phyloP scores from a whole-genome alignment of 2,888 invertebrate genomes.

The Latheticus oryzae region DNA sequence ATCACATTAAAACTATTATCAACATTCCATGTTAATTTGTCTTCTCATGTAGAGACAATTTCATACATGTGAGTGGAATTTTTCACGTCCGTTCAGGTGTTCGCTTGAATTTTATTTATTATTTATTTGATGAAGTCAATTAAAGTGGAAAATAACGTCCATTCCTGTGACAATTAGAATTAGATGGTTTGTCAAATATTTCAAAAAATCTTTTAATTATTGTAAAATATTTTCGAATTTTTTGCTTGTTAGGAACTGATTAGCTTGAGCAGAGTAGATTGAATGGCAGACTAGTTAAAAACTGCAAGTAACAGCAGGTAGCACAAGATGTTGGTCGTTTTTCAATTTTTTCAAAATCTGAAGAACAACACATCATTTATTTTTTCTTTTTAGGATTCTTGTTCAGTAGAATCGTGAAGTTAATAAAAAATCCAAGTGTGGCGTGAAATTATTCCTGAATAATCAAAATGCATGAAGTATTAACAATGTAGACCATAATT shows the following conservation, averaged over 20 bases:
- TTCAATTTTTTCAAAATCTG: too few relatives aligned
- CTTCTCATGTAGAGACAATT: slow-evolving; percentile 17
- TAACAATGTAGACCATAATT: slow-evolving; percentile 59
- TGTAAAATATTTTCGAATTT: too few relatives aligned
- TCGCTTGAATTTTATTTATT: slow-evolving; percentile 7
- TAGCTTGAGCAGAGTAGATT: too few relatives aligned
- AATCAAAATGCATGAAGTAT: slow-evolving; percentile 59
- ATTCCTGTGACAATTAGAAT: too few relatives aligned
- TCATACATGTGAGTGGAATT: slow-evolving; percentile 15
- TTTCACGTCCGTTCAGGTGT: slow-evolving; percentile 30
- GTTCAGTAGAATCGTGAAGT: slow-evolving; percentile 21
- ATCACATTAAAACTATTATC: too few relatives aligned
- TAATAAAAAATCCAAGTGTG: slow-evolving; percentile 49
- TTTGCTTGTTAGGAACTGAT: too few relatives aligned
- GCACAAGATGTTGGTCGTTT: too few relatives aligned
- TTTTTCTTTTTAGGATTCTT: slow-evolving; percentile 34
- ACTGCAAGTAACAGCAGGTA: too few relatives aligned
- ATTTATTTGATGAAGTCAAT: slow-evolving; percentile 18
- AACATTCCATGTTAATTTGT: slow-evolving; percentile 12
- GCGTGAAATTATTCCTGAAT: slow-evolving; percentile 59
- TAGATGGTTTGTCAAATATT: too few relatives aligned
- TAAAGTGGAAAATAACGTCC: slow-evolving; percentile 25
- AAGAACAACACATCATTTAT: not conserved
- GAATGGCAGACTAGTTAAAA: too few relatives aligned
- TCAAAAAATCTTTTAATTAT: too few relatives aligned